Evolutionary conservation across 2,797 vertebrate genomes (phyloP), one percentile per base, ranked within the genome.

Genomic region (Gila robusta): DNA sequence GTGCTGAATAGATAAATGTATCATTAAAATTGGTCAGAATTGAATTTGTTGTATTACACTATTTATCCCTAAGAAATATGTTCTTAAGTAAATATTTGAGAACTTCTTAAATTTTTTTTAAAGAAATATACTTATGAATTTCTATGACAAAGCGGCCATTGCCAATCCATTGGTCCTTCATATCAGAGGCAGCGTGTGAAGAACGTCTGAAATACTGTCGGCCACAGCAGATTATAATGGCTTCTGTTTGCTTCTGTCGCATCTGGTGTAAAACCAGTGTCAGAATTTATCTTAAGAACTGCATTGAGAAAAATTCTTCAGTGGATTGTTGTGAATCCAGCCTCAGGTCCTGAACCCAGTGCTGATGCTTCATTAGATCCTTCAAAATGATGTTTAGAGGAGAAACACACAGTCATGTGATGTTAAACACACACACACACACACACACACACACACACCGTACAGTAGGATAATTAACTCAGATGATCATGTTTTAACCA

Each of bases 401-500:
- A 74, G 44, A 32, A 74, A 74, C 72, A 49, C 16, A 17, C 44
- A 74, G 26, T 21, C n/a, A 9, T 9, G n/a, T 49, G 44, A 73
- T 14, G 5, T 5, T 5, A 35, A 4, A 37, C 62, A 66, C 74
- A 77, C 74, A 56, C 47, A 52, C 69, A 82, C 28, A 41, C 41
- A 79, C 37, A 62, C 41, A 14, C 62, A 66, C 74, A 80, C 74
- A 56, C 47, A 52, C 69, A 82, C 28, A 52, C 41, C 52, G 54
- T 62, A 79, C 87, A 80, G 78, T 88, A 62, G 79, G 80, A 87
- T 91, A 91, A 92, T 93, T 92, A 92, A 89, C 82, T 89, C 82
- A 88, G 77, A 77, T 92, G 91, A 93, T 93, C 93, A 90, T 87
- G 83, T 78, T 78, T 74, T 93, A 91, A 90, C 92, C 89, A 88